Conservation (phyloP, 2,797 vertebrate species). For the Diceros bicornis region DNA sequence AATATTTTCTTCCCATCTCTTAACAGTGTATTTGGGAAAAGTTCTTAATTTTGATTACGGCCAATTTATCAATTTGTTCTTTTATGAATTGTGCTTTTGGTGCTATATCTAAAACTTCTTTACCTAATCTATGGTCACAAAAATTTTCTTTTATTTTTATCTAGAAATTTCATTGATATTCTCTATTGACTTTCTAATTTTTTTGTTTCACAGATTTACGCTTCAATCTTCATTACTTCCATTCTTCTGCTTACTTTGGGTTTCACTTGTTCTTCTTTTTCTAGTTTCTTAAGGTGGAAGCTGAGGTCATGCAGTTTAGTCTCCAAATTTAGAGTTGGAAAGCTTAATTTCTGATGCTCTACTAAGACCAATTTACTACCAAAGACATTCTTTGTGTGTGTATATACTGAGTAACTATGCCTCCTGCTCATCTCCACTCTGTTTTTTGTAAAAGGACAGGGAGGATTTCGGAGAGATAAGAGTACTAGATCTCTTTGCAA, state of each 20-base stretch:
- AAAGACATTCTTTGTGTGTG: background rate
- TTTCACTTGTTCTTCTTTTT: background rate
- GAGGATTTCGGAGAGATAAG: background rate
- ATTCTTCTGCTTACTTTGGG: background rate
- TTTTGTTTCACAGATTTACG: background rate
- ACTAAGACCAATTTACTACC: background rate
- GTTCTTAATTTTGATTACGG: background rate
- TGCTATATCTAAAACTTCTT: background rate
- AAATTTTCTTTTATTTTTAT: background rate
- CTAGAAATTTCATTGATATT: background rate
- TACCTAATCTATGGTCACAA: background rate
- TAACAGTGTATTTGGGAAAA: background rate
- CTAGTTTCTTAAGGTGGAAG: background rate
- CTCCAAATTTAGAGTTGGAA: background rate
- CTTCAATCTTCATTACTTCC: background rate
- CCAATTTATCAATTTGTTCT: background rate
- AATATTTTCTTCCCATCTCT: background rate
- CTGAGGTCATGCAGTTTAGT: background rate
- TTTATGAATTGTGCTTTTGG: background rate
- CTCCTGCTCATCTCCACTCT: background rate
- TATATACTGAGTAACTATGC: background rate
- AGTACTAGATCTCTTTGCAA: background rate
- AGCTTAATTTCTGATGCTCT: background rate
- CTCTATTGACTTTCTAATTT: background rate
- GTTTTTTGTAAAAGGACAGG: background rate